Evolutionary conservation across 2,888 invertebrate species (phyloP), one percentile per base, ranked within the genome.

Genomic region (Camponotus fellah): DNA sequence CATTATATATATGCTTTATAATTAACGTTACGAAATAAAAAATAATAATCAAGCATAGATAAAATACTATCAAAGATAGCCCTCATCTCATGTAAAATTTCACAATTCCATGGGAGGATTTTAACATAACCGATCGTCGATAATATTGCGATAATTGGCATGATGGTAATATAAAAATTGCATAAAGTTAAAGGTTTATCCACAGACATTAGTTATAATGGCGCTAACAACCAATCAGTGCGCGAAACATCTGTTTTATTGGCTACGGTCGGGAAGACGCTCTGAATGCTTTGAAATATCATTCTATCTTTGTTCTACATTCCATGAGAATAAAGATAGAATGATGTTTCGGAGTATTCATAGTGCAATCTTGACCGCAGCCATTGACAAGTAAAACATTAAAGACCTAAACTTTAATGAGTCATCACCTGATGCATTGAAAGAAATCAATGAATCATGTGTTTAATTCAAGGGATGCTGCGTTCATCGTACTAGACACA

Each of bases 31-130:
- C 6, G 6, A 6, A 49, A 49, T 49, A 49, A 4, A 65, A 65
- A 65, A 65, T 40, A 37, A 34, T 64, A 34, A n/a, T 53, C n/a
- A 53, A 62, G 1, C 34, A 62, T 34, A 5, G 34, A 64, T 17
- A 64, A 64, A 64, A 53, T 53, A 53, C 6, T 53, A n/a, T 53
- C n/a, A 53, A 53, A 53, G n/a, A n/a, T 53, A 53, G 53, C 17
- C 5, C 6, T n/a, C n/a, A 0, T 17, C 17, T 46, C n/a, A 17
- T 17, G 5, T 49, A 17, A 49, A 49, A 6, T 49, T 49, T 17
- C 49, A 49, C 49, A 12, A 49, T 49, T 14, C 14, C 6, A 64
- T 64, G 0, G 37, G 5, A 64, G 8, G 34, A n/a, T 6, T 53
- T 65, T 40, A 2, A 40, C 0, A 65, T 65, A 40, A 65, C 8